Evolutionary conservation across 1,140 invertebrate species (phyloP).

Genomic region (Trichonephila clavipes): DNA sequence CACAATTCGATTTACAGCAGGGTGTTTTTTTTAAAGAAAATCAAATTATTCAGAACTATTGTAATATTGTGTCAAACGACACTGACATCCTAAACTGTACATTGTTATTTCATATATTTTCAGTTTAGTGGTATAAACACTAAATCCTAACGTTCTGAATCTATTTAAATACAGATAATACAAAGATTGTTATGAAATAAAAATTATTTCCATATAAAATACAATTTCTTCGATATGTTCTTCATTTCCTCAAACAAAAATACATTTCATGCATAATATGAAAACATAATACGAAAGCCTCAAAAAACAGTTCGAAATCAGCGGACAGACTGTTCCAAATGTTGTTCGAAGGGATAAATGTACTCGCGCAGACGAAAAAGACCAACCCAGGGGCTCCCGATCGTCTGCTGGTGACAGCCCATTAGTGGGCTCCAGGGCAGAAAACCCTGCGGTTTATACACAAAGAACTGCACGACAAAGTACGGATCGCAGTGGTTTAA

Average conservation of each 20-base stretch:
- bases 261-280: not conserved
- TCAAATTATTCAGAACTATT: too few relatives aligned
- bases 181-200: too few relatives aligned
- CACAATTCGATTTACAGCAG: too few relatives aligned
- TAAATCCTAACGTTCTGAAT: too few relatives aligned
- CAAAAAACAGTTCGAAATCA: not conserved
- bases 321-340: not conserved
- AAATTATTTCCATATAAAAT: too few relatives aligned
- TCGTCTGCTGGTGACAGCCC: conserved; percentile 5
- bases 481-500: not conserved
- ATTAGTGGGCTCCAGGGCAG: not conserved
- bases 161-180: too few relatives aligned
- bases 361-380: not conserved
- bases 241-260: not conserved
- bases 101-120: too few relatives aligned
- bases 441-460: not conserved
- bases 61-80: too few relatives aligned
- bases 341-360: conserved; percentile 5
- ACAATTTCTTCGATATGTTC: too few relatives aligned
- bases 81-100: too few relatives aligned
- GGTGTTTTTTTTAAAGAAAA: too few relatives aligned
- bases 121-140: too few relatives aligned
- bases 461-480: conserved; percentile 5
- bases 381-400: not conserved
- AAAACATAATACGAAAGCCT: not conserved